phyloP scores from a whole-genome alignment of 2,797 vertebrate species.

The Bradypodion ventrale region DNA sequence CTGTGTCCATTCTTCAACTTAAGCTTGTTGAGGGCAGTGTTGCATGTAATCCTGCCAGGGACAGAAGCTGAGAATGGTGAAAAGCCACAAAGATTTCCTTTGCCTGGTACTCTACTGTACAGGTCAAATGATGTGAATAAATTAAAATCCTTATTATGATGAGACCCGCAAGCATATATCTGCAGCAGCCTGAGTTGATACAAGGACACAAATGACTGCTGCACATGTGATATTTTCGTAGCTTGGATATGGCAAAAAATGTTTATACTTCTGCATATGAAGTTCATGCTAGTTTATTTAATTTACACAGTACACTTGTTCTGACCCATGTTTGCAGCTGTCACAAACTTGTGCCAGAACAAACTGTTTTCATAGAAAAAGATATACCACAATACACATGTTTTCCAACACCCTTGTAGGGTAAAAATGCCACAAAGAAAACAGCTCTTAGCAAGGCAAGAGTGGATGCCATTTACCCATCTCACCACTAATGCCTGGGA shows the following conservation, averaged over 20 bases:
- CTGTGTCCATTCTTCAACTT: slow-evolving; percentile 63
- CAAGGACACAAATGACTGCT: neutral
- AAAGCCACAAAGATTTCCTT: slow-evolving; percentile 32
- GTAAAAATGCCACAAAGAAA: neutral
- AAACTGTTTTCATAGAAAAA: neutral
- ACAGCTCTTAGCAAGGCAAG: neutral
- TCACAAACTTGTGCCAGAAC: neutral
- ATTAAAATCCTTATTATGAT: neutral
- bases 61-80: slow-evolving; percentile 49
- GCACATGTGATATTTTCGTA: neutral
- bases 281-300: neutral
- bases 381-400: neutral
- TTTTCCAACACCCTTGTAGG: neutral
- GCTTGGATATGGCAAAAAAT: neutral
- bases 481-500: slow-evolving; percentile 69
- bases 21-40: slow-evolving; percentile 48
- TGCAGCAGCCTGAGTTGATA: neutral
- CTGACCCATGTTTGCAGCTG: neutral
- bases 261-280: neutral
- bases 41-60: slow-evolving; percentile 36
- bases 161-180: neutral
- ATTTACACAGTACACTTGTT: neutral
- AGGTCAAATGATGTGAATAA: neutral
- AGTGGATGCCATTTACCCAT: neutral
- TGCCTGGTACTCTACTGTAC: slow-evolving; percentile 33